Conservation (phyloP, 1,140 invertebrate genomes). For the Campoletis sonorensis region DNA sequence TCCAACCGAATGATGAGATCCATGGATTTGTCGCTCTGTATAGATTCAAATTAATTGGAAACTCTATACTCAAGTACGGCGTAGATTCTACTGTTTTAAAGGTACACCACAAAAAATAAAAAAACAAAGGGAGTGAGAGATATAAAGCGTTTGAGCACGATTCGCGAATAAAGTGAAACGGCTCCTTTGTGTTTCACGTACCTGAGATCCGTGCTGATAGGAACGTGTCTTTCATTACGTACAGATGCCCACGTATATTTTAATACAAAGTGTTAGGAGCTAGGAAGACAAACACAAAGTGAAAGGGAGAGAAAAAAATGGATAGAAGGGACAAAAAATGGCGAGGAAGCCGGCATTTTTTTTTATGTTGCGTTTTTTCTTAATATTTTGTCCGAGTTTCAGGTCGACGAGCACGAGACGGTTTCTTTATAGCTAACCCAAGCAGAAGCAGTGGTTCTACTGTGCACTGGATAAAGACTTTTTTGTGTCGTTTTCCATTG, state of each 20-base stretch:
- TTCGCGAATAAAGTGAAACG: conserved; percentile 1
- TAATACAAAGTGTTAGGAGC: conserved; percentile 55
- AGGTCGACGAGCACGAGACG: not conserved
- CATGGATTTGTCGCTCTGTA: not conserved
- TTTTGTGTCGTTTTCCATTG: conserved; percentile 1
- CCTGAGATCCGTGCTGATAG: conserved; percentile 51
- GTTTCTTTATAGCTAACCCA: conserved; percentile 6
- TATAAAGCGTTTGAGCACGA: not conserved
- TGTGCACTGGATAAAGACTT: conserved; percentile 3
- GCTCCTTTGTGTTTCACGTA: not conserved
- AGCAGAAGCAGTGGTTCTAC: conserved; percentile 8
- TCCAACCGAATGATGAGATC: not conserved
- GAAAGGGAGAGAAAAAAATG: not conserved
- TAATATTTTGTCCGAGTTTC: conserved; percentile 13
- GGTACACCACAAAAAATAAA: not conserved
- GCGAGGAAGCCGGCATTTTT: not conserved
- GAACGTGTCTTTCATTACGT: conserved; percentile 59
- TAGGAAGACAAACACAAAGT: conserved; percentile 7
- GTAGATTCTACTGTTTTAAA: not conserved
- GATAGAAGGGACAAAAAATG: not conserved
- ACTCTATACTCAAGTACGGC: not conserved
- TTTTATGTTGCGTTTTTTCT: not conserved
- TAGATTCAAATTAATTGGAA: not conserved
- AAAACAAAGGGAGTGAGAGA: too few species aligned
- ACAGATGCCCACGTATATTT: conserved; percentile 52